Percentiles rank a stretch among this genome's conserved stretches.
Conservation (phyloP, 2,888 invertebrate genomes). For the Noctua janthe region DNA sequence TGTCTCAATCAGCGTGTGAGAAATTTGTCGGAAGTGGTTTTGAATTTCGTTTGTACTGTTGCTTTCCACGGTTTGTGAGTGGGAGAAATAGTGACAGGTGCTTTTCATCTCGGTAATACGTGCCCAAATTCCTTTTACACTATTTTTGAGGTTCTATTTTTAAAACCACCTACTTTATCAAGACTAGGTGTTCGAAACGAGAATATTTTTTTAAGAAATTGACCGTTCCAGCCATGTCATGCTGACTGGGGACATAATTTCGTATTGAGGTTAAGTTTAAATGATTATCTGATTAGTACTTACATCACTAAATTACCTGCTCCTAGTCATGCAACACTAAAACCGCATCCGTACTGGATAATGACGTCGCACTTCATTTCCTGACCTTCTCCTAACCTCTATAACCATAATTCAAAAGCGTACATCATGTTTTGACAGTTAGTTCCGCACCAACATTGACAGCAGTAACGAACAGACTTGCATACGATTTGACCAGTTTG, state of each 20-base stretch:
- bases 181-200: neutral
- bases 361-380: slow-evolving; percentile 27
- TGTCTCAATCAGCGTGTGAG: slow-evolving; percentile 58
- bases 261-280: slow-evolving; percentile 3
- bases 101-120: slow-evolving; percentile 40
- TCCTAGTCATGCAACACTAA: slow-evolving; percentile 18
- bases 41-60: slow-evolving; percentile 55
- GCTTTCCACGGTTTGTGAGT: slow-evolving; percentile 36
- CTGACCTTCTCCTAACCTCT: slow-evolving; percentile 46
- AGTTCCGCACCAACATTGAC: slow-evolving; percentile 58
- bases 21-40: slow-evolving; percentile 60
- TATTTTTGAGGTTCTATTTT: slow-evolving; percentile 33
- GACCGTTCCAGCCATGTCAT: neutral
- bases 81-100: slow-evolving; percentile 25
- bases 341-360: slow-evolving; percentile 19
- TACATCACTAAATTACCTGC: slow-evolving; percentile 2
- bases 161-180: neutral
- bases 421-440: slow-evolving; percentile 42
- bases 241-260: neutral
- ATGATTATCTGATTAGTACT: slow-evolving; percentile 6
- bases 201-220: neutral
- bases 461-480: slow-evolving; percentile 29
- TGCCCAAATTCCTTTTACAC: slow-evolving; percentile 17
- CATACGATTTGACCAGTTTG: slow-evolving; percentile 14
- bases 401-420: slow-evolving; percentile 39